Evolutionary conservation across 2,888 invertebrate genomes (phyloP), one percentile per base, ranked within the genome.

Genomic region (Ophion ellenae): DNA sequence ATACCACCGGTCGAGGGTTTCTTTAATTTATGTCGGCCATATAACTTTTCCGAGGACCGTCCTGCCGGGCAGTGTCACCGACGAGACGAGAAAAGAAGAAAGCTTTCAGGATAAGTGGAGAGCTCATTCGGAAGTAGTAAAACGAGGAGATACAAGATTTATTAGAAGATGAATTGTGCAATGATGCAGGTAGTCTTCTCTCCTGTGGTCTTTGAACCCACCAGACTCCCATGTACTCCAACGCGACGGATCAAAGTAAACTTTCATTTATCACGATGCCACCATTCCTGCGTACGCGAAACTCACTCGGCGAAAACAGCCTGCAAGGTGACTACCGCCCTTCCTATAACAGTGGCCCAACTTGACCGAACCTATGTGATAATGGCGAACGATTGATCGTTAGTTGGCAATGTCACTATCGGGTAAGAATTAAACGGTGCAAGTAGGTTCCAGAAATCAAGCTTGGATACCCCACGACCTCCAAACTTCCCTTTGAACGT

Each of bases 61-160:
- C 5, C 53, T 53, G 53, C 53, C 53, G 11, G 53, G 53, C 53
- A 14, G 17, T 5, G 53, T 53, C 53, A 53, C 53, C 17, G 14
- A 17, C 53, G 14, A 53, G 14, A 14, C 5, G 3, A 53, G 53
- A 53, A 17, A 53, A 17, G 53, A 53, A 17, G 53, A 53, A 53
- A 53, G 63, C 28, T 63, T 63, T 28, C 24, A 63, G 11, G 63
- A 24, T 63, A 63, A 24, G 63, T 63, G 63, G 53, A 14, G 17
- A 53, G 53, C 53, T 53, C 53, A 53, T 53, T 53, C 53, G 53
- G 53, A 53, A 53, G 53, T 53, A 53, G 53, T 53, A 53, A 53
- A 53, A 53, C 53, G 53, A 53, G 53, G 4, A 53, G 53, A 53
- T 53, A 53, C 17, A 53, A 53, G 53, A 53, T 53, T 53, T 53